Percentiles rank a stretch among this genome's conserved stretches.
phyloP scores from a whole-genome alignment of 1,140 invertebrate genomes.

The Cherax quadricarinatus region DNA sequence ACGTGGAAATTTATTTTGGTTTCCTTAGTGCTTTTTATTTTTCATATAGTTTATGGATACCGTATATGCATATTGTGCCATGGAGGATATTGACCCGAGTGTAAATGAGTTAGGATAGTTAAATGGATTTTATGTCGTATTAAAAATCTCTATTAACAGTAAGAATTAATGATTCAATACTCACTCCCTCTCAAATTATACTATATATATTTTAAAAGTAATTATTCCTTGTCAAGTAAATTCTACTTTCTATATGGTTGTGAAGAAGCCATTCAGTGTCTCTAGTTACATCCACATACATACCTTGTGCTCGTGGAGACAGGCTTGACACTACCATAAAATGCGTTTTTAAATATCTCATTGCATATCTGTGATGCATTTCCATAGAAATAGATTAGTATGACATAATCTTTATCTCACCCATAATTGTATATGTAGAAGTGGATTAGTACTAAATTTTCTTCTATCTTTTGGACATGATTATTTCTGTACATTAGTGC shows the following conservation, averaged over 20 bases:
- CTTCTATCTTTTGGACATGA: neutral
- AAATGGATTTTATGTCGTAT: neutral
- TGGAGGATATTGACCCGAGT: neutral
- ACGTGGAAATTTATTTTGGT: neutral
- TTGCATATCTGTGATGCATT: neutral
- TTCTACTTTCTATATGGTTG: neutral
- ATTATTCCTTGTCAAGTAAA: neutral
- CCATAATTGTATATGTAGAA: neutral
- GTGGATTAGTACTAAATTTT: neutral
- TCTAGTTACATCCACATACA: neutral
- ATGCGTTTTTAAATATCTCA: neutral
- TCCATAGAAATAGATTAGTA: no score
- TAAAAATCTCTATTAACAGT: neutral
- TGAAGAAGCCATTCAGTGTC: neutral
- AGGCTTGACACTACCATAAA: neutral
- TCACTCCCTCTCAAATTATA: neutral
- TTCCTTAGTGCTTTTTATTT: neutral
- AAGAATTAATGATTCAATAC: conserved; percentile 1
- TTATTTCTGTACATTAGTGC: neutral
- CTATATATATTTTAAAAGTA: neutral
- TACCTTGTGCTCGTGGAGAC: neutral
- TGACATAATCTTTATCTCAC: no score
- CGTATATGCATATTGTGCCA: neutral
- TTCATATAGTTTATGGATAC: neutral
- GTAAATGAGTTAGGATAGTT: neutral